phyloP scores from a whole-genome alignment of 1,140 invertebrate genomes.

The Leptoteleia sp. region DNA sequence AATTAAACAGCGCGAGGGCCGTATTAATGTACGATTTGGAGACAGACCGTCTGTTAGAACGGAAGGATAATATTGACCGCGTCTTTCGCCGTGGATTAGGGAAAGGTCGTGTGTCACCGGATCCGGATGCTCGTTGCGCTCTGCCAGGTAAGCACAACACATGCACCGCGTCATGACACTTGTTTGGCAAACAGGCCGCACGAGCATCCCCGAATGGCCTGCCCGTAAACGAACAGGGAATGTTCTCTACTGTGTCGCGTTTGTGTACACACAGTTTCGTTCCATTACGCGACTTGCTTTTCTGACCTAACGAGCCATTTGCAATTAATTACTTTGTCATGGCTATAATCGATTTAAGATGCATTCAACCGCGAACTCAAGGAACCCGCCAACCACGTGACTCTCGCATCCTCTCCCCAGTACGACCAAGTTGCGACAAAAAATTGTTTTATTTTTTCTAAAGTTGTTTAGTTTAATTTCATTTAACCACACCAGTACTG shows the following conservation, averaged over 20 bases:
- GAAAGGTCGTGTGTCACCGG: conserved; percentile 36
- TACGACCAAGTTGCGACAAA: no score
- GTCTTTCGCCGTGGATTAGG: conserved; percentile 14
- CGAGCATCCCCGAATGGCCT: conserved; percentile 49
- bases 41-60: not conserved
- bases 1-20: no score
- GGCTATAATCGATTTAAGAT: conserved; percentile 51
- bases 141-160: conserved; percentile 60
- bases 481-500: no score
- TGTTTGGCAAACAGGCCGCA: conserved; percentile 57
- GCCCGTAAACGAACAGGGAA: conserved; percentile 58
- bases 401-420: not conserved
- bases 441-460: no score
- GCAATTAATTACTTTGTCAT: conserved; percentile 53
- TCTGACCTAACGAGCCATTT: conserved; percentile 61
- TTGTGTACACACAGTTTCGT: conserved; percentile 18
- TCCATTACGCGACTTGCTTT: conserved; percentile 45
- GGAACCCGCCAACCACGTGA: conserved; percentile 8
- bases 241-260: not conserved
- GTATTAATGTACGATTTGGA: no score
- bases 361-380: conserved; percentile 26
- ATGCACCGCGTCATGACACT: conserved; percentile 55
- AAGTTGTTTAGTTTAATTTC: no score
- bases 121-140: conserved; percentile 63
- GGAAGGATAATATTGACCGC: conserved; percentile 3